A percentile compares a stretch with the other conserved stretches of the same genome.
Conservation (phyloP, 2,888 invertebrate genomes). For the Caenorhabditis sinica region DNA sequence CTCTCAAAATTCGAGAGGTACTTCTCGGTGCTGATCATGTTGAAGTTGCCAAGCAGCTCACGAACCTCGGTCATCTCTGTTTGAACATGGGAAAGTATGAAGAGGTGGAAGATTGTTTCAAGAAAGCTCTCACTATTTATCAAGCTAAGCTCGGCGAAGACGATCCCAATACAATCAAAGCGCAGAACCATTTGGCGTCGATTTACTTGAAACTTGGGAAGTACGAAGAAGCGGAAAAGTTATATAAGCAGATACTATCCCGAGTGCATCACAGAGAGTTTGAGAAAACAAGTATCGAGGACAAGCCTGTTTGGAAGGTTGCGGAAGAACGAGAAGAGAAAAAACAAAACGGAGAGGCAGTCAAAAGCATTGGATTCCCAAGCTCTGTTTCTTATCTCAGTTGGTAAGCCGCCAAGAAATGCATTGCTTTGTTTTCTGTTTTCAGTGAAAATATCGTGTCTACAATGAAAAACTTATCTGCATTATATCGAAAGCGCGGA, state of each 20-base stretch:
- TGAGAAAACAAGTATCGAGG: conserved; percentile 86
- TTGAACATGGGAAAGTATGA: conserved; percentile 99
- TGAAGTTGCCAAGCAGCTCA: conserved; percentile 99
- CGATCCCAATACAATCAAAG: conserved; percentile 99
- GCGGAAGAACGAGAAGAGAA: conserved; percentile 99
- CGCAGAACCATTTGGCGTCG: conserved; percentile 99
- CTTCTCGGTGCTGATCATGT: conserved; percentile 97
- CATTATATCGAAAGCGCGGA: conserved; percentile 97
- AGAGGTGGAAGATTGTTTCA: conserved; percentile 88
- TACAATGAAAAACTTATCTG: conserved; percentile 97
- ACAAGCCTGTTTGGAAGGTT: conserved; percentile 92
- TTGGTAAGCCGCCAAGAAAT: conserved; percentile 77
- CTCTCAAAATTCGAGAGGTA: conserved; percentile 97
- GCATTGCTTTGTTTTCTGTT: too few species aligned
- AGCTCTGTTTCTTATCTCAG: conserved; percentile 90
- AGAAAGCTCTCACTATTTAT: conserved; percentile 93
- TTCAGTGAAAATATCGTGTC: conserved; percentile 91
- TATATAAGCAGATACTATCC: conserved; percentile 93
- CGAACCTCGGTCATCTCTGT: conserved; percentile 97
- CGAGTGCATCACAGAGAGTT: conserved; percentile 98
- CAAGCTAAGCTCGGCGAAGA: conserved; percentile 96
- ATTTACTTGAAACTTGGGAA: conserved; percentile 98
- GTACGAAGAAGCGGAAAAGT: conserved; percentile 97
- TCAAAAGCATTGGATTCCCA: not conserved
- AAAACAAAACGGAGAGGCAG: conserved; percentile 86